Base-by-base conservation (phyloP, 2,888 invertebrate genomes). In the Eupithecia centaureata region DNA sequence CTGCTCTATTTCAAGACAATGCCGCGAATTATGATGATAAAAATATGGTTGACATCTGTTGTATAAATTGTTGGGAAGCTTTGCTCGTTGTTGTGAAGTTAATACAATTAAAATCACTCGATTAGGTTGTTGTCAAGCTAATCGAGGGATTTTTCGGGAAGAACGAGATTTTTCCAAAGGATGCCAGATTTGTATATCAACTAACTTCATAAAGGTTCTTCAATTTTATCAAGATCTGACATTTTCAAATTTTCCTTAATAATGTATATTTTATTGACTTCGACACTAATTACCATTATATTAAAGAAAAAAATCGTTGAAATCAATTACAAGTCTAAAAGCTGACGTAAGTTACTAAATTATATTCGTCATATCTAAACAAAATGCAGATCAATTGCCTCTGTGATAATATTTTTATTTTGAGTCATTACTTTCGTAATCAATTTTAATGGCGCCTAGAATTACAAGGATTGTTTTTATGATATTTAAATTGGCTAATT, bases 401-500 rank as follows among this genome's bases (percentile, higher is more conserved):
- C 22, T 47, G 12, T 22, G 10, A 47, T 22, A 47, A 22, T 47
- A 47, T 47, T 47, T 47, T 10, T 47, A 47, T 47, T 22, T 22
- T 47, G 22, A 42, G 18, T 22, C 22, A 22, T 47, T 22, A 47
- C 22, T 3, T 22, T 47, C 22, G 22, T 47, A 10, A 47, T 22
- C 22, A 47, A 22, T 47, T 22, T 22, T 47, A 47, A 47, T 47
- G 47, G 47, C 47, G 47, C 47, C 47, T 22, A 22, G 47, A 47
- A 10, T 22, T 47, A 47, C 22, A 12, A 47, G 10, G 22, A 22
- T 47, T 10, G 1, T 47, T 42, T 38, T 47, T 47, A 47, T 61
- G 70, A 73, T 73, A 74, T 75, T 73, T 71, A 67, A 72, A 74
- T 76, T 64, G 75, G 70, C 71, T 68, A 76, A 76, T 77, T 78